phyloP scores from a whole-genome alignment of 2,888 invertebrate genomes.

The Hoplodrina blanda region DNA sequence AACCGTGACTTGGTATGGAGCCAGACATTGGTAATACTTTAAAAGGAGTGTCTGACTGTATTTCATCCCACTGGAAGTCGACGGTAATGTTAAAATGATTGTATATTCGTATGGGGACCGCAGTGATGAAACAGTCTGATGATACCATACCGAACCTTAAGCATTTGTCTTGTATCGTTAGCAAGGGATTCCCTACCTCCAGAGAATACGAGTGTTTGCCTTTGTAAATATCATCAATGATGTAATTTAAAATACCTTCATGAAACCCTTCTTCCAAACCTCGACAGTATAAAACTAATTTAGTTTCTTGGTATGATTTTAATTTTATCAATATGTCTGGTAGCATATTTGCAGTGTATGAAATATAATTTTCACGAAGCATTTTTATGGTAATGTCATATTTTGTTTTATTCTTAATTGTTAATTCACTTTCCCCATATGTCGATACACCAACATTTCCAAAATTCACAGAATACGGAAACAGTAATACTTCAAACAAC shows the following conservation, averaged over 20 bases:
- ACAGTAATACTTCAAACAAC: slow-evolving; percentile 75
- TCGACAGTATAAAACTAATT: slow-evolving; percentile 73
- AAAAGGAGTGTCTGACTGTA: slow-evolving; percentile 80
- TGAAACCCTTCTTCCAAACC: slow-evolving; percentile 74
- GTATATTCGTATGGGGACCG: slow-evolving; percentile 79
- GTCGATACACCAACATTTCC: slow-evolving; percentile 80
- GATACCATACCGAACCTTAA: slow-evolving; percentile 88
- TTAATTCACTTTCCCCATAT: slow-evolving; percentile 74
- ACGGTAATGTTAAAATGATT: slow-evolving; percentile 82
- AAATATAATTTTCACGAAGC: slow-evolving; percentile 70
- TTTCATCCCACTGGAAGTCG: slow-evolving; percentile 78
- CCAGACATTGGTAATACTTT: slow-evolving; percentile 80
- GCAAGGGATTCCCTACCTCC: slow-evolving; percentile 75
- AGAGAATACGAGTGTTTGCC: slow-evolving; percentile 78
- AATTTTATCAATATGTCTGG: slow-evolving; percentile 69
- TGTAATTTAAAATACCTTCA: slow-evolving; percentile 76
- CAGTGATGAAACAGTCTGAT: slow-evolving; percentile 81
- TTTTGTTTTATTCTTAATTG: slow-evolving; percentile 79
- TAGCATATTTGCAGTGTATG: slow-evolving; percentile 75
- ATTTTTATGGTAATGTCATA: slow-evolving; percentile 75
- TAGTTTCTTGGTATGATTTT: slow-evolving; percentile 68
- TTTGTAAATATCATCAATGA: slow-evolving; percentile 76
- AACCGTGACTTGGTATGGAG: slow-evolving; percentile 75
- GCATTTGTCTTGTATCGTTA: slow-evolving; percentile 76
- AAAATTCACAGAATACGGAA: slow-evolving; percentile 79